A percentile compares a stretch with the other conserved stretches of the same genome.
These are phyloP conservation scores for Myanophis thanlyinensis DNA, from an alignment of 2,113 vertebrate genomes.

Conservation along the genomic window DNA sequence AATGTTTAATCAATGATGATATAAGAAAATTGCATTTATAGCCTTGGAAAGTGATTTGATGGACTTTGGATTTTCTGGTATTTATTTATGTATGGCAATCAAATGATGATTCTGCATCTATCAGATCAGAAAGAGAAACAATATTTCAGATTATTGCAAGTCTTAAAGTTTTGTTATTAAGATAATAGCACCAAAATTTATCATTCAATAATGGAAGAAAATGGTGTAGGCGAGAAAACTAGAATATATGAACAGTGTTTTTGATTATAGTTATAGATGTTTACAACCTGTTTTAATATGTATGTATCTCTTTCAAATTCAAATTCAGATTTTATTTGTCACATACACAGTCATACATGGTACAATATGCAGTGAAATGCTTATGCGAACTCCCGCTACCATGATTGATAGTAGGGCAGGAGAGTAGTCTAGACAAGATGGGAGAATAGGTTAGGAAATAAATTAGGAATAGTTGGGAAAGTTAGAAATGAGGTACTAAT, in stretches of 20 bases:
- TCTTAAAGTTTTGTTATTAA: neutral
- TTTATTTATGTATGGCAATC: neutral
- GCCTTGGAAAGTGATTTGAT: neutral
- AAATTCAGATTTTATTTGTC: too few species aligned
- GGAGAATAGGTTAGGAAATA: too few species aligned
- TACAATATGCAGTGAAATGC: too few species aligned
- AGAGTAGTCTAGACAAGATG: too few species aligned
- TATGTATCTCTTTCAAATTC: too few species aligned
- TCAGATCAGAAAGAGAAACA: neutral
- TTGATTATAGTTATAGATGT: conserved; percentile 42
- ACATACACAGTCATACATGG: too few species aligned
- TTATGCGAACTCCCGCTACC: too few species aligned
- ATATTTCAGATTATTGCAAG: neutral
- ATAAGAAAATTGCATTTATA: neutral
- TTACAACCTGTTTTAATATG: conserved; percentile 51
- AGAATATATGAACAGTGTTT: conserved; percentile 25
- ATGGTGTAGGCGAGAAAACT: conserved; percentile 31
- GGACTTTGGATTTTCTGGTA: neutral
- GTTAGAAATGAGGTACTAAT: too few species aligned
- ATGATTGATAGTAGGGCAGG: too few species aligned
- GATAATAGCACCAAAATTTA: neutral
- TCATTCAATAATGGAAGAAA: accelerated
- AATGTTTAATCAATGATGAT: neutral
- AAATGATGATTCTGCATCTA: neutral
- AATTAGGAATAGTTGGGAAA: too few species aligned